Evolutionary conservation across 2,797 vertebrate genomes (phyloP).

Genomic region (Chelon labrosus): DNA sequence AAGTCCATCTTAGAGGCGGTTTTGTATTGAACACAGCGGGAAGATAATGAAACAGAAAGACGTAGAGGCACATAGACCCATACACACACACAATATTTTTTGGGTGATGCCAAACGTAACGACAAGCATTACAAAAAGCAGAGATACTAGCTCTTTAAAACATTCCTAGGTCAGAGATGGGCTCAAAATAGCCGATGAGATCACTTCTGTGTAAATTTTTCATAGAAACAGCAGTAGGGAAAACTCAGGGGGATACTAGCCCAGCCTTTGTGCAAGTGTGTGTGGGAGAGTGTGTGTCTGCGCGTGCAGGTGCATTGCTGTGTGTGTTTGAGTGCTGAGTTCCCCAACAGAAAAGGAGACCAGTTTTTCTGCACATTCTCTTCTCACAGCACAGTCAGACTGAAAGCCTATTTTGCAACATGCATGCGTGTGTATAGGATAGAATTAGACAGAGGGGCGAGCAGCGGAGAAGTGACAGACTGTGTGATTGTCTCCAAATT

Average conservation of each 20-base stretch:
- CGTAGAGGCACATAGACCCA: not conserved
- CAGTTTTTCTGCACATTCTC: constrained; percentile 46
- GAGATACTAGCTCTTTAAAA: constrained; percentile 81
- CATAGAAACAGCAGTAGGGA: constrained; percentile 82
- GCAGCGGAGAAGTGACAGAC: constrained; percentile 64
- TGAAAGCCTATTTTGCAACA: constrained; percentile 55
- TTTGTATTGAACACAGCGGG: constrained; percentile 47
- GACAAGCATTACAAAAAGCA: constrained; percentile 42
- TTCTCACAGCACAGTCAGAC: constrained; percentile 24
- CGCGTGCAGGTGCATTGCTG: constrained; percentile 37
- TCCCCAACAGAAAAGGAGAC: constrained; percentile 66
- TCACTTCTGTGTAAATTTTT: constrained; percentile 88
- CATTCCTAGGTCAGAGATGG: constrained; percentile 81
- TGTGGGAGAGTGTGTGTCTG: constrained; percentile 36
- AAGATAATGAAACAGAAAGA: constrained; percentile 43
- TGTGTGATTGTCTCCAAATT: constrained; percentile 77
- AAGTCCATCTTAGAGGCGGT: constrained; percentile 45
- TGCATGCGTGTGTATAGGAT: constrained; percentile 49
- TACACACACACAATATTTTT: not conserved
- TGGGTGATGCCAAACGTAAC: constrained; percentile 33
- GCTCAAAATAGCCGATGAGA: constrained; percentile 87
- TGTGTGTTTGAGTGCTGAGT: constrained; percentile 41
- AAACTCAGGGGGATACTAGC: constrained; percentile 80
- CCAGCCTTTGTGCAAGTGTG: constrained; percentile 66
- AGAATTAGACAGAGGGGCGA: constrained; percentile 57